Evolutionary conservation across 2,888 invertebrate genomes (phyloP).

Genomic region (Dione juno): DNA sequence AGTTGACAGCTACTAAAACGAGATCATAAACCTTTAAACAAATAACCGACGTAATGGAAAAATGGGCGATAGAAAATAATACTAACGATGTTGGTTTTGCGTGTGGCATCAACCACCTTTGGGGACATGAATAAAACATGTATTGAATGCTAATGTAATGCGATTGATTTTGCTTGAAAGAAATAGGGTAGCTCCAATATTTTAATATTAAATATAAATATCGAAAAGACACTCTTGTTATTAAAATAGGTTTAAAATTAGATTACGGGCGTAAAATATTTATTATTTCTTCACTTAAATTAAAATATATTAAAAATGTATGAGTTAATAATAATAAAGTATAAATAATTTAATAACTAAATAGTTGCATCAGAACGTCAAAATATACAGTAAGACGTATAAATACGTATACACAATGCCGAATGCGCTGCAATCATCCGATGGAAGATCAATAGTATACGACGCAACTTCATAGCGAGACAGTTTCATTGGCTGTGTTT

Average conservation of each 20-base stretch:
- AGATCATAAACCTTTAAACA: not conserved
- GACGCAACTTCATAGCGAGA: constrained; percentile 8
- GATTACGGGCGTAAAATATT: no score
- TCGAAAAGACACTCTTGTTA: not conserved
- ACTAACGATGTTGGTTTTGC: constrained; percentile 4
- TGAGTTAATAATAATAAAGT: no score
- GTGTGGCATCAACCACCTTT: not conserved
- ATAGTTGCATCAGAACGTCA: no score
- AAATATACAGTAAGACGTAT: not conserved
- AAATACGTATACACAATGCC: not conserved
- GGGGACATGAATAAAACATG: constrained; percentile 1
- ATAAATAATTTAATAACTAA: no score
- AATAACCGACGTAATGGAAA: not conserved
- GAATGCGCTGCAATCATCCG: constrained; percentile 4
- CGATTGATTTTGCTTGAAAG: constrained; percentile 14
- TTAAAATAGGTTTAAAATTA: not conserved
- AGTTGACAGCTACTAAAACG: not conserved
- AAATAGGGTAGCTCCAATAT: constrained; percentile 2
- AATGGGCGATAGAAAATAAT: constrained; percentile 5
- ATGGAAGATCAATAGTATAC: constrained; percentile 12
- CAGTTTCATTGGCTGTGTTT: constrained; percentile 4
- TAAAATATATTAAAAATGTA: no score
- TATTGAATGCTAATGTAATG: constrained; percentile 11
- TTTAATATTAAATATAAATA: constrained; percentile 7
- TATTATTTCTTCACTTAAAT: no score